These are phyloP conservation scores for Plagodis pulveraria DNA, from an alignment of 2,888 invertebrate genomes.

Conservation along the genomic window DNA sequence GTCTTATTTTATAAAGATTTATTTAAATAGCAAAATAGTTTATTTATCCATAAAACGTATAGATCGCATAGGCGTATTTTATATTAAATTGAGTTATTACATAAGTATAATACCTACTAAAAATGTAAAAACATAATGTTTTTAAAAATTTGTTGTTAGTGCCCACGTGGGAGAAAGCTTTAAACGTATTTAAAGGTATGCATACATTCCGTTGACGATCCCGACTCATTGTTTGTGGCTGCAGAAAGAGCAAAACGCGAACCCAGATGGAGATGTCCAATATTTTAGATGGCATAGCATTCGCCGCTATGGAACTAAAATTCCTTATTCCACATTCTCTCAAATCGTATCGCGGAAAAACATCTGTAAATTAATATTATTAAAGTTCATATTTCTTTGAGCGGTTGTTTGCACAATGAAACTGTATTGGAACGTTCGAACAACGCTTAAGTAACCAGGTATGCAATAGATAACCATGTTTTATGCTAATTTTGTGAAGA, in stretches of 20 bases:
- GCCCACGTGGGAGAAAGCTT: slow-evolving; percentile 63
- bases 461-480: slow-evolving; percentile 81
- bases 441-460: slow-evolving; percentile 78
- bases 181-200: slow-evolving; percentile 72
- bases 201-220: slow-evolving; percentile 80
- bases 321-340: slow-evolving; percentile 74
- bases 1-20: background rate
- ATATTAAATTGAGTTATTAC: too few species aligned
- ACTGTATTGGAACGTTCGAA: slow-evolving; percentile 70
- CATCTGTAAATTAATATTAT: slow-evolving; percentile 54
- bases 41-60: too few species aligned
- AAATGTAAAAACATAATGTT: too few species aligned
- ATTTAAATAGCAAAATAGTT: slow-evolving; percentile 18
- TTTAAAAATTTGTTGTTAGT: background rate
- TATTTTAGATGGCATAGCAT: slow-evolving; percentile 85
- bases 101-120: too few species aligned
- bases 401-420: slow-evolving; percentile 51
- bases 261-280: slow-evolving; percentile 84
- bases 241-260: slow-evolving; percentile 81
- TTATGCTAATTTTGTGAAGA: slow-evolving; percentile 78
- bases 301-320: slow-evolving; percentile 81
- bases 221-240: slow-evolving; percentile 80
- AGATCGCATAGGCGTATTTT: too few species aligned
- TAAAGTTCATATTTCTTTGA: slow-evolving; percentile 63
- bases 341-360: slow-evolving; percentile 47